These are phyloP conservation scores for Bradypodion pumilum DNA, from an alignment of 2,797 vertebrate genomes.

Conservation along the genomic window DNA sequence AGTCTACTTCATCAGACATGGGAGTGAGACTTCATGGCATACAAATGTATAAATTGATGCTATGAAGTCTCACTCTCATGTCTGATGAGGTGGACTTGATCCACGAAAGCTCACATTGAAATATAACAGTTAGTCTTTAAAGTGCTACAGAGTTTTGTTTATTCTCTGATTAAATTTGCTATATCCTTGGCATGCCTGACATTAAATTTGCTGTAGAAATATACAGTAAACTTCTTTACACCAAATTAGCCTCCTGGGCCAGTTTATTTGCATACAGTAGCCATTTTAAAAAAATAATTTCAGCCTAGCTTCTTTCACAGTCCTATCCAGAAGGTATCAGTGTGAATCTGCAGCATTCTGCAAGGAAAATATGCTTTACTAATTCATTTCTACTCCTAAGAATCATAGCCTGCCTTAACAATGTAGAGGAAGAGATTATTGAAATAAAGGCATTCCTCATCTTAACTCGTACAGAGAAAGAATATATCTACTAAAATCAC, in stretches of 20 bases:
- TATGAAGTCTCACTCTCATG: too few species aligned
- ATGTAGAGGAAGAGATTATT: neutral
- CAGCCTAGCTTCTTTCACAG: neutral
- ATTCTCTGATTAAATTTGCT: too few species aligned
- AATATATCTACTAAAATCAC: neutral
- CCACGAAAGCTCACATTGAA: too few species aligned
- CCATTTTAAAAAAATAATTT: neutral
- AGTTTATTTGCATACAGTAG: neutral
- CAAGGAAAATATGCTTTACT: neutral
- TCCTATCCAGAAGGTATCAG: neutral
- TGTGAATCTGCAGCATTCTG: neutral
- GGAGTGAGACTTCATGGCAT: too few species aligned
- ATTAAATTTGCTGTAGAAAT: neutral
- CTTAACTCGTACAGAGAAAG: neutral
- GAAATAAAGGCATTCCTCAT: neutral
- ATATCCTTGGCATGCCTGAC: neutral
- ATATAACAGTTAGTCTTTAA: too few species aligned
- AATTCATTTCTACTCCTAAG: too few species aligned
- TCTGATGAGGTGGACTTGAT: too few species aligned
- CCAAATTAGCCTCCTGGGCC: neutral
- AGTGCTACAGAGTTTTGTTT: too few species aligned
- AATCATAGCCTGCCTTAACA: neutral
- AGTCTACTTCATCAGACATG: too few species aligned
- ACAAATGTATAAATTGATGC: too few species aligned
- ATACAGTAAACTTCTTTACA: neutral